These are phyloP conservation scores for Acronicta aceris DNA, from an alignment of 2,888 invertebrate genomes.

Conservation along the genomic window DNA sequence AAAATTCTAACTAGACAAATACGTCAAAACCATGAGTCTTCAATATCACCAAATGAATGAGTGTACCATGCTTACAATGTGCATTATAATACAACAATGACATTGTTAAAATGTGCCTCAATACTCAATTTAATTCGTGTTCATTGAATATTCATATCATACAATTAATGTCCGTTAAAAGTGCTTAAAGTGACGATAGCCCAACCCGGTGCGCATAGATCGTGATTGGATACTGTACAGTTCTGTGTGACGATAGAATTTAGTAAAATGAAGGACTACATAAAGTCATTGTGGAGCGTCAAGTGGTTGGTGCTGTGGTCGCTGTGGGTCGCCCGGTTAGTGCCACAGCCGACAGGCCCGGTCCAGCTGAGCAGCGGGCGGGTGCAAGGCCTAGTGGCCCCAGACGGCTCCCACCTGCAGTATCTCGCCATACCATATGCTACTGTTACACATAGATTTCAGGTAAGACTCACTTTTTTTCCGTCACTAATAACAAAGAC, in stretches of 20 bases:
- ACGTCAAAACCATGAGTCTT: background rate
- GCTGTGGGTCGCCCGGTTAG: conserved; percentile 72
- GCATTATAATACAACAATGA: background rate
- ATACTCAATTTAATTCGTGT: background rate
- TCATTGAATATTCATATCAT: too few relatives aligned
- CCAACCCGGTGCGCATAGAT: too few relatives aligned
- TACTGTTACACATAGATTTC: conserved; percentile 67
- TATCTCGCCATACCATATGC: conserved; percentile 80
- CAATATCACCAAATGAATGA: too few relatives aligned
- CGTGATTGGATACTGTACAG: background rate
- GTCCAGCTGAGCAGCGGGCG: conserved; percentile 68
- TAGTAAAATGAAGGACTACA: conserved; percentile 22
- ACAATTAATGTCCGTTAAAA: too few relatives aligned
- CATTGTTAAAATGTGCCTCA: background rate
- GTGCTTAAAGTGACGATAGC: too few relatives aligned
- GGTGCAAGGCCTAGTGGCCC: conserved; percentile 68
- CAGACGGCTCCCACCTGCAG: conserved; percentile 68
- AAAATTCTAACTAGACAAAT: background rate
- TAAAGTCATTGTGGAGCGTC: conserved; percentile 47
- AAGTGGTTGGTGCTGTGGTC: conserved; percentile 78
- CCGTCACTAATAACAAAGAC: background rate
- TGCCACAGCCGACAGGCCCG: conserved; percentile 71
- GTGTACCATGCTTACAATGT: background rate
- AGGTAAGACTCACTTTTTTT: conserved; percentile 61
- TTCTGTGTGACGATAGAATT: background rate